phyloP scores from a whole-genome alignment of 2,888 invertebrate species.

The Ceratothoa steindachneri region DNA sequence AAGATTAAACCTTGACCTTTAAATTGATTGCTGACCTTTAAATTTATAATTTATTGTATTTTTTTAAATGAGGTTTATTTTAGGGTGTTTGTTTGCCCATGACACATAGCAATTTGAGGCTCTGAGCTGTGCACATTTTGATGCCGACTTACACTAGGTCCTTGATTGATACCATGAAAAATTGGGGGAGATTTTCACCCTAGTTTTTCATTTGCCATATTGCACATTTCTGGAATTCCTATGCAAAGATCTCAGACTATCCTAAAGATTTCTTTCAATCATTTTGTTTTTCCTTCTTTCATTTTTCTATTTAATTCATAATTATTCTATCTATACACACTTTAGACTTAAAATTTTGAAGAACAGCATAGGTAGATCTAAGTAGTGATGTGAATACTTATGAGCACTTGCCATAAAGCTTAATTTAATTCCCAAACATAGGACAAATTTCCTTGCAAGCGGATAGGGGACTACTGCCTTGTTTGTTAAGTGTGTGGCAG shows the following conservation, averaged over 20 bases:
- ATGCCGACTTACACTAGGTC: no score
- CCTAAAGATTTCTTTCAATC: not conserved
- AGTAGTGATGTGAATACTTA: not conserved
- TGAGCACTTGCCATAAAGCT: slow-evolving; percentile 13
- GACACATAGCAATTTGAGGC: no score
- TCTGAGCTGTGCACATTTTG: no score
- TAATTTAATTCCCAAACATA: slow-evolving; percentile 47
- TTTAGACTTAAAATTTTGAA: not conserved
- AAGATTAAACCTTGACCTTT: no score
- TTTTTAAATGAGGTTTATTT: no score
- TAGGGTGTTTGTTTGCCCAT: no score
- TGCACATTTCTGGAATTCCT: not conserved
- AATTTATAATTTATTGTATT: no score
- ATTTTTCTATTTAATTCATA: not conserved
- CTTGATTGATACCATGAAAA: no score
- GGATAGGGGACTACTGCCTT: slow-evolving; percentile 41
- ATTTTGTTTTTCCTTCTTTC: not conserved
- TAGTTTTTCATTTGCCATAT: no score
- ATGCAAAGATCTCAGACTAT: not conserved
- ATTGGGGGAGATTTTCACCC: no score
- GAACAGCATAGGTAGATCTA: not conserved
- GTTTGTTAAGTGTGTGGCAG: slow-evolving; percentile 44
- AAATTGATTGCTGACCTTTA: no score
- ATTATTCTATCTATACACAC: not conserved
- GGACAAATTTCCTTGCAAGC: slow-evolving; percentile 47